These are phyloP conservation scores for Tachysurus vachellii DNA, from an alignment of 2,113 vertebrate species.

Conservation along the genomic window DNA sequence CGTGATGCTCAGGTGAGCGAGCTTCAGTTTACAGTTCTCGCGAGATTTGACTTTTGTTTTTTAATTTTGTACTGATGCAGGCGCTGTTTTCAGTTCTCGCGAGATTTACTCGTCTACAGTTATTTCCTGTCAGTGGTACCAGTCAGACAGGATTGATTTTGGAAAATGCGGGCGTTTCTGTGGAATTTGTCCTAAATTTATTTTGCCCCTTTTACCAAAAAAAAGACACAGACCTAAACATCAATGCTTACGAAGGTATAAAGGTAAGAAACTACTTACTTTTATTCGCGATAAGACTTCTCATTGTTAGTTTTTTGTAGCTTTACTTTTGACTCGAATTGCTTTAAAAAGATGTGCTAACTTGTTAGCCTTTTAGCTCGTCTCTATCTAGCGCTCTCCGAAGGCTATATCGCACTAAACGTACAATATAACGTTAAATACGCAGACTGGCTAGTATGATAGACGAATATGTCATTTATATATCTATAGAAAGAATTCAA, in stretches of 20 bases:
- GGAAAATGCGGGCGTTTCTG: slow-evolving; percentile 39
- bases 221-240: background rate
- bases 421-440: background rate
- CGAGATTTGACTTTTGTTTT: background rate
- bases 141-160: slow-evolving; percentile 35
- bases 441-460: background rate
- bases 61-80: background rate
- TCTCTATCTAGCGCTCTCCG: background rate
- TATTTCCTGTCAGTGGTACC: slow-evolving; percentile 45
- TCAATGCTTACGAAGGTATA: slow-evolving; percentile 21
- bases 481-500: background rate
- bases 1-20: background rate
- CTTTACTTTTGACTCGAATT: slow-evolving; percentile 16
- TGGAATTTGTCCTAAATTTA: slow-evolving; percentile 1
- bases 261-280: slow-evolving; percentile 28
- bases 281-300: background rate
- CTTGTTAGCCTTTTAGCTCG: slow-evolving; percentile 13
- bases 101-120: slow-evolving; percentile 32
- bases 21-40: background rate
- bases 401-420: background rate
- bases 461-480: background rate
- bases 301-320: slow-evolving; percentile 3
- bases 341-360: slow-evolving; percentile 11
- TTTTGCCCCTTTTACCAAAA: slow-evolving; percentile 65
- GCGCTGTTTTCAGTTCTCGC: slow-evolving; percentile 38